Evolutionary conservation across 23 tunicate genomes (phyloP).

Genomic region (Ascidia mentula): DNA sequence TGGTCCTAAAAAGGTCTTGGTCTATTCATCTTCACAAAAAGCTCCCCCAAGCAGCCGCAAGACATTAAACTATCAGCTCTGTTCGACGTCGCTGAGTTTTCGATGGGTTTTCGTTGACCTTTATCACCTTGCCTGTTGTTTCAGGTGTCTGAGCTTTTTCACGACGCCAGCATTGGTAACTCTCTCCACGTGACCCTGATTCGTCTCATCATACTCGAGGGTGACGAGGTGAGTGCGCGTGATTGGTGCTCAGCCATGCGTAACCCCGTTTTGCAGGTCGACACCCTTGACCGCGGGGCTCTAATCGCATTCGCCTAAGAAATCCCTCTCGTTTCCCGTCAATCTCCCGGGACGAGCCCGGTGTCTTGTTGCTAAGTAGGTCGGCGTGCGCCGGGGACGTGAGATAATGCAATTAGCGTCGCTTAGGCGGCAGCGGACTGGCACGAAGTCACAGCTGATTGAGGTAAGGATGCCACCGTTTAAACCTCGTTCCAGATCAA

Average conservation of each 20-base stretch:
- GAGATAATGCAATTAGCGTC: constrained; percentile 9
- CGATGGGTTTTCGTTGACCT: no score
- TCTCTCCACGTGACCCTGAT: constrained; percentile 63
- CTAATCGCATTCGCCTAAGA: constrained; percentile 7
- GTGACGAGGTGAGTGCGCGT: constrained; percentile 75
- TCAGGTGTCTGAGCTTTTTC: constrained; percentile 79
- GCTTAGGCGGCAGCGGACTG: not conserved
- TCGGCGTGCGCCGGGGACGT: constrained; percentile 4
- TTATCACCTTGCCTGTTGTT: not conserved
- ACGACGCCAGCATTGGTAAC: constrained; percentile 81
- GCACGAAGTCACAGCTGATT: not conserved
- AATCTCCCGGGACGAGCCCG: not conserved
- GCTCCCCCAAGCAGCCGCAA: no score
- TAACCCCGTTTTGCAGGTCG: not conserved
- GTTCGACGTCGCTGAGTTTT: no score
- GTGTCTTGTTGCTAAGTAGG: not conserved
- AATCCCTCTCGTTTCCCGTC: not conserved
- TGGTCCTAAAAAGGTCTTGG: no score
- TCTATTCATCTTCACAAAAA: no score
- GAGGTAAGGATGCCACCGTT: not conserved
- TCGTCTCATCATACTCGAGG: constrained; percentile 72
- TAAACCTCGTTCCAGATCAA: not conserved
- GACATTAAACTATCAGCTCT: no score
- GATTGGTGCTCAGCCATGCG: not conserved
- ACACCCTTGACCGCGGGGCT: not conserved